Base-by-base conservation (phyloP, 2,888 invertebrate species). In the Pharmacophagus antenor region DNA sequence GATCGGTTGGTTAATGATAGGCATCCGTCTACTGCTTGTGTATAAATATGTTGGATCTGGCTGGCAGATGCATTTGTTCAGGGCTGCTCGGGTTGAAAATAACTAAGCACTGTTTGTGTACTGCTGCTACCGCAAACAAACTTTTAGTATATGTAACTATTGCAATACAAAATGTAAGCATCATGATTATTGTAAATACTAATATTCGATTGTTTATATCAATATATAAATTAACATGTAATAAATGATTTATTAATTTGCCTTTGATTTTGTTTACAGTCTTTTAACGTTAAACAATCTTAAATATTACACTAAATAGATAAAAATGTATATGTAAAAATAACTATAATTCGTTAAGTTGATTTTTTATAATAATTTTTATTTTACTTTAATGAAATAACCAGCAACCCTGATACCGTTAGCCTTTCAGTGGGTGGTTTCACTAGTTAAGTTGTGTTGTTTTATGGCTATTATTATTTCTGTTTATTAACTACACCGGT, bases 1-100 rank as follows among this genome's bases (percentile, higher is more conserved):
- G 74, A 70, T 69, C 70, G 68, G 68, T 65, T 65, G 67, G 69
- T 69, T 82, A 85, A 84, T 82, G 82, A 87, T 82, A 76, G 71
- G 71, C 80, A 86, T 86, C 80, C 72, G 85, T 88, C 87, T 84
- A 80, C 72, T 72, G 73, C 70, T 69, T 69, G 73, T 74, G 74
- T 77, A 73, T 76, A 79, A 80, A 80, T 80, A 80, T 77, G 75
- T 76, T 74, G 69, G 55, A 65, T 47, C 61, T 42, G 62, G 62
- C 64, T 56, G 67, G 62, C 70, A 71, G 71, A 76, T 79, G 74
- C 79, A 77, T 77, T 80, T 78, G 78, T 74, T 76, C 73, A 76
- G 70, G 66, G 64, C 73, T 73, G 70, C 65, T n/a, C 56, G 56
- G 51, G 61, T 61, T 31, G 47, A 48, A 61, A 61, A 56, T 56